Percentiles rank a stretch among this genome's conserved stretches.
Conservation (phyloP, 2,797 vertebrate species). For the Mustela erminea region DNA sequence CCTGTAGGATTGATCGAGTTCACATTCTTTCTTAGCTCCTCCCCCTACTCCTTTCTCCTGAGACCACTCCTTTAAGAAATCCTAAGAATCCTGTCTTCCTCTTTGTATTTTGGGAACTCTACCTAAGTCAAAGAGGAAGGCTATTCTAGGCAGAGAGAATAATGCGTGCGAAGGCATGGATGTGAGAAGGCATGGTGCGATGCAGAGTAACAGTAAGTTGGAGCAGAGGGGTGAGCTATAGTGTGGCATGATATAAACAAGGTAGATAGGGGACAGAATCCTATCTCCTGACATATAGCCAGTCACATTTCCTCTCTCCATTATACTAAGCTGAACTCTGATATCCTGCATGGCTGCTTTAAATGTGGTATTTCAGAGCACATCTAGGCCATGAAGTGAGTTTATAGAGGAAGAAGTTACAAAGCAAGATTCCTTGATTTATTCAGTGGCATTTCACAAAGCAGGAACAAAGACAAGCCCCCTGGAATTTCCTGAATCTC, state of each 20-base stretch:
- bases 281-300: background rate
- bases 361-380: background rate
- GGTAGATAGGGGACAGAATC: background rate
- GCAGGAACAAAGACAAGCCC: background rate
- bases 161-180: background rate
- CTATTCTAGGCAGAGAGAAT: background rate
- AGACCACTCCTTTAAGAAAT: background rate
- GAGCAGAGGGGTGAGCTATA: background rate
- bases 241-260: background rate
- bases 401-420: background rate
- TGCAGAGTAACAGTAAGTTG: background rate
- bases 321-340: background rate
- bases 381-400: background rate
- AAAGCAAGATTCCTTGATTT: conserved; percentile 42
- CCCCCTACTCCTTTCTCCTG: background rate
- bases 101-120: background rate
- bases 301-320: background rate
- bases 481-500: conserved; percentile 45
- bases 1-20: background rate
- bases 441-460: conserved; percentile 58
- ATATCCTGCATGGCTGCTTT: background rate
- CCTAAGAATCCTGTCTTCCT: background rate
- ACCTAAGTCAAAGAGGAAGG: background rate
- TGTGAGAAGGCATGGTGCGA: background rate
- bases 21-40: background rate